Conservation (phyloP, 2,888 invertebrate genomes). For the Linnaemya tessellans region DNA sequence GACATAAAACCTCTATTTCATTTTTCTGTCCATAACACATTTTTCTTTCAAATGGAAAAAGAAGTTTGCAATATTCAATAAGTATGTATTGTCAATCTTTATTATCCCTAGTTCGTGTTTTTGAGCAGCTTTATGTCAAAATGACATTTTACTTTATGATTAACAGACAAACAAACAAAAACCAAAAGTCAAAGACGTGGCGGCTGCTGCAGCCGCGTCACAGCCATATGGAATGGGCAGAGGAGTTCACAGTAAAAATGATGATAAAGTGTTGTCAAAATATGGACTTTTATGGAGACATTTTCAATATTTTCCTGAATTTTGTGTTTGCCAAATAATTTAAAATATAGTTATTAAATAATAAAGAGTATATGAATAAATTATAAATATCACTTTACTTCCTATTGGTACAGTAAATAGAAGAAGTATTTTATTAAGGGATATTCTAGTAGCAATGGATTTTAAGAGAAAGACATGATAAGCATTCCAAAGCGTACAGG, state of each 20-base stretch:
- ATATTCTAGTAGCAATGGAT: no score
- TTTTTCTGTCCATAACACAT: conserved; percentile 69
- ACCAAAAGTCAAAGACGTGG: conserved; percentile 25
- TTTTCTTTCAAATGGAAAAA: conserved; percentile 12
- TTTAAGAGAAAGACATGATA: no score
- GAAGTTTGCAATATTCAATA: conserved; percentile 15
- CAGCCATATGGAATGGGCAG: background rate
- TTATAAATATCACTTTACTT: no score
- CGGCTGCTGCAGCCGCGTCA: background rate
- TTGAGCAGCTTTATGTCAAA: conserved; percentile 42
- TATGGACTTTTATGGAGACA: conserved; percentile 53
- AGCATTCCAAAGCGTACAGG: no score
- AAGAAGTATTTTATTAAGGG: no score
- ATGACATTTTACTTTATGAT: conserved; percentile 57
- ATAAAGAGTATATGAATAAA: background rate
- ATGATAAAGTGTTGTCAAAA: conserved; percentile 64
- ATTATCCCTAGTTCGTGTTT: conserved; percentile 16
- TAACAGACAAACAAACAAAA: conserved; percentile 13
- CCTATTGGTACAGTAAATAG: no score
- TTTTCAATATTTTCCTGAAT: conserved; percentile 8
- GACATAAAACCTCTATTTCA: conserved; percentile 60
- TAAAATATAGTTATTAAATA: background rate
- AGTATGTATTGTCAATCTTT: conserved; percentile 62
- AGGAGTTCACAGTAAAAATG: conserved; percentile 41
- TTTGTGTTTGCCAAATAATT: background rate